phyloP scores from a whole-genome alignment of 1,140 invertebrate genomes.

The Cherax destructor region DNA sequence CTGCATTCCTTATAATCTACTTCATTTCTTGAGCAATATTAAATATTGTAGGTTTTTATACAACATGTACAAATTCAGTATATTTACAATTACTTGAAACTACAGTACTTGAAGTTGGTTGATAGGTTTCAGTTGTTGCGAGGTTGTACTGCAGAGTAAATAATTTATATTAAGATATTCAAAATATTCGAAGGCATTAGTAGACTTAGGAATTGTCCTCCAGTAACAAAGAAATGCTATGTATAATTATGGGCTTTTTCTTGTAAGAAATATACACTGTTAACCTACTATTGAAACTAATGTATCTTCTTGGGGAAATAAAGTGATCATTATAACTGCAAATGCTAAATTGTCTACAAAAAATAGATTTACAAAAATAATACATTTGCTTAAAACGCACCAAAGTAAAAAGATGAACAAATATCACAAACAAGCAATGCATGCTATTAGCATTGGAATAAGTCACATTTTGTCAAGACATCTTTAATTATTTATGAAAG shows the following conservation, averaged over 20 bases:
- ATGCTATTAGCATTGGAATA: constrained; percentile 2
- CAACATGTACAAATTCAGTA: constrained; percentile 2
- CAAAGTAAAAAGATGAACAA: background rate
- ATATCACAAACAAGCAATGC: constrained; percentile 11
- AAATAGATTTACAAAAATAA: background rate
- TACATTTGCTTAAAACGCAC: background rate
- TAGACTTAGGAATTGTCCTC: background rate
- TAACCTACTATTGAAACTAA: too few relatives aligned
- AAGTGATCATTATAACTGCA: background rate
- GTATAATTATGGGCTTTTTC: too few relatives aligned
- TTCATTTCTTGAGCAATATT: constrained; percentile 4
- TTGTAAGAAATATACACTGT: too few relatives aligned
- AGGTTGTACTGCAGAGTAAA: constrained; percentile 12
- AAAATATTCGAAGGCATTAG: constrained; percentile 15
- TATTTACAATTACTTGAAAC: constrained; percentile 5
- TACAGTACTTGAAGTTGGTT: background rate
- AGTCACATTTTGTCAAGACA: constrained; percentile 11
- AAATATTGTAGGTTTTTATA: constrained; percentile 14
- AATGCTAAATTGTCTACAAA: constrained; percentile 4
- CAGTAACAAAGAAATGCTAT: background rate
- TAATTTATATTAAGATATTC: constrained; percentile 1
- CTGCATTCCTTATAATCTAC: constrained; percentile 14
- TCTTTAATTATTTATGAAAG: constrained; percentile 18
- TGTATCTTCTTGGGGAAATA: too few relatives aligned
- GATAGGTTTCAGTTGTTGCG: background rate